phyloP scores from a whole-genome alignment of 2,113 vertebrate genomes.

The Entelurus aequoreus region DNA sequence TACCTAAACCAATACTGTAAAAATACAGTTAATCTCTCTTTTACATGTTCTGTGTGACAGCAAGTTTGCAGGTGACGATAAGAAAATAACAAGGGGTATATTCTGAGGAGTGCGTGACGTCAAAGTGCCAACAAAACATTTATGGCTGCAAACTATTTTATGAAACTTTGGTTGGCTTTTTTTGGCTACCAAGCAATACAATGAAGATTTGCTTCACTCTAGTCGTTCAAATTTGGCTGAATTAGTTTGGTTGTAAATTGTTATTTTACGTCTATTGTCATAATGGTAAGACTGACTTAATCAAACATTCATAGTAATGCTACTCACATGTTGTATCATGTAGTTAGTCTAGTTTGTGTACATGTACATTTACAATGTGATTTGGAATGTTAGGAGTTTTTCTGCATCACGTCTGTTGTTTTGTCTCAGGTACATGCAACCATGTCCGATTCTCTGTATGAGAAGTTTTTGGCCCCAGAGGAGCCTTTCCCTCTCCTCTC shows the following conservation, averaged over 20 bases:
- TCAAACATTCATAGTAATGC: not conserved
- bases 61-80: not conserved
- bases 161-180: not conserved
- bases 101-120: not conserved
- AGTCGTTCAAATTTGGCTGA: not conserved
- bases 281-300: no score
- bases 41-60: not conserved
- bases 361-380: no score
- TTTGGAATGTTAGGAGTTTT: no score
- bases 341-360: no score
- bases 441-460: conserved; percentile 82
- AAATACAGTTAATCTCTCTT: not conserved
- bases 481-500: conserved; percentile 87
- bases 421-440: conserved; percentile 16
- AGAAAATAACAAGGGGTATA: not conserved
- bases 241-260: no score
- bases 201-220: not conserved
- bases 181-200: no score
- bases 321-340: not conserved
- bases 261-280: not conserved
- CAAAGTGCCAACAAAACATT: not conserved
- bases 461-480: conserved; percentile 92
- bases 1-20: no score
- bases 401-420: not conserved
- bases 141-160: not conserved